Conservation (phyloP, 2,888 invertebrate genomes). For the Apotomis betuletana region DNA sequence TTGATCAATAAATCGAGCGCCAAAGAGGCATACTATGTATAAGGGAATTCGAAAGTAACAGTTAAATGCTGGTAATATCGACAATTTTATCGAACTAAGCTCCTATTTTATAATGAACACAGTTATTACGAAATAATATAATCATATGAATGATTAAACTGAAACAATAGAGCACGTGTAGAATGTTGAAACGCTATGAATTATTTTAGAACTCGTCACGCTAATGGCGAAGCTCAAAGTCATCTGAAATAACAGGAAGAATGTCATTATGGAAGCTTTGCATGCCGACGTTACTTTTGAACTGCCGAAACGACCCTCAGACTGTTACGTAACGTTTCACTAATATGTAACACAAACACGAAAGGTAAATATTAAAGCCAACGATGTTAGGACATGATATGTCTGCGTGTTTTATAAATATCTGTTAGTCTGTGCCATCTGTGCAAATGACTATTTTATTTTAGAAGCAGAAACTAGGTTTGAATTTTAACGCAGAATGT, state of each 20-base stretch:
- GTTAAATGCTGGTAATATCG: constrained; percentile 4
- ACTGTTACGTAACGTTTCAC: constrained; percentile 45
- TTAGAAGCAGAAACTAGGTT: constrained; percentile 15
- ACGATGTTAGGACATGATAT: constrained; percentile 22
- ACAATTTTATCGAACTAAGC: not conserved
- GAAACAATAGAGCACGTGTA: constrained; percentile 65
- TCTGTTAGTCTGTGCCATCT: not conserved
- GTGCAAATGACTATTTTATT: constrained; percentile 13
- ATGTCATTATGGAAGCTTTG: constrained; percentile 61
- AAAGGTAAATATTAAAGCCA: constrained; percentile 36
- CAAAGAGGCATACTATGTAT: constrained; percentile 26
- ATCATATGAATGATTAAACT: constrained; percentile 47
- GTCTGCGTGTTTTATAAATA: not conserved
- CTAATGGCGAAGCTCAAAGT: constrained; percentile 54
- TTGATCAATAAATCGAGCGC: constrained; percentile 44
- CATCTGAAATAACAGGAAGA: constrained; percentile 65
- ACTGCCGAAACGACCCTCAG: constrained; percentile 50
- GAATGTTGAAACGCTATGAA: constrained; percentile 58
- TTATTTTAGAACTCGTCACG: constrained; percentile 54
- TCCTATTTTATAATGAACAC: constrained; percentile 34
- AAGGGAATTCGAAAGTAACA: constrained; percentile 23
- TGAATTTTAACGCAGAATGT: not conserved
- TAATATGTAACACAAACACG: constrained; percentile 36
- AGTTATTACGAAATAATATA: constrained; percentile 50
- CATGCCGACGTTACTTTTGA: constrained; percentile 60